phyloP scores from a whole-genome alignment of 2,888 invertebrate species.

The Cynaeus angustus region DNA sequence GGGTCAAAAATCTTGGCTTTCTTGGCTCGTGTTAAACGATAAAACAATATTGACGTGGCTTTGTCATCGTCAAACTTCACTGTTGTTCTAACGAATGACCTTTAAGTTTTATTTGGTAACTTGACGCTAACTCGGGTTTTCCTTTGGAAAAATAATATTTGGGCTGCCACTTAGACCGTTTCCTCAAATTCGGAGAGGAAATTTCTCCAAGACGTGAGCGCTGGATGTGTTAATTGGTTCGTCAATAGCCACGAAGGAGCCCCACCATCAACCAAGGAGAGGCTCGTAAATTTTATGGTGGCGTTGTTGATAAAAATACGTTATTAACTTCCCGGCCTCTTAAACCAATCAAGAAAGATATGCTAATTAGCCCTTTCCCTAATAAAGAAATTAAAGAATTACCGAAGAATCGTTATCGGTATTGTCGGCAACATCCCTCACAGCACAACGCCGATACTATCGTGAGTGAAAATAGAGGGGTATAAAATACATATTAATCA shows the following conservation, averaged over 20 bases:
- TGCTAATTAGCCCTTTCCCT: constrained; percentile 47
- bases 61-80: constrained; percentile 44
- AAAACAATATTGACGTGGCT: constrained; percentile 54
- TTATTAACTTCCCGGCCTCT: not conserved
- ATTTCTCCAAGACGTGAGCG: constrained; percentile 20
- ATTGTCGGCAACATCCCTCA: constrained; percentile 35
- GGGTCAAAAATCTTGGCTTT: constrained; percentile 50
- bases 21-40: constrained; percentile 49
- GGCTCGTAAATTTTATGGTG: not conserved
- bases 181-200: constrained; percentile 23
- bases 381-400: constrained; percentile 57
- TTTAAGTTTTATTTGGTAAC: constrained; percentile 44
- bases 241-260: constrained; percentile 7
- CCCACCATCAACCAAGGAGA: not conserved
- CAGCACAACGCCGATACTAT: constrained; percentile 56
- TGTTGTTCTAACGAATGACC: constrained; percentile 48
- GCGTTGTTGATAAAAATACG: too few species aligned
- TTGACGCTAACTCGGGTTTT: constrained; percentile 44
- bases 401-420: constrained; percentile 22
- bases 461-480: constrained; percentile 55
- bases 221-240: constrained; percentile 6
- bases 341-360: constrained; percentile 15
- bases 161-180: constrained; percentile 43
- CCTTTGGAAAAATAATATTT: constrained; percentile 48
- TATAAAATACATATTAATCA: constrained; percentile 66